phyloP scores from a whole-genome alignment of 2,113 vertebrate species.

The Prunella fulvescens region DNA sequence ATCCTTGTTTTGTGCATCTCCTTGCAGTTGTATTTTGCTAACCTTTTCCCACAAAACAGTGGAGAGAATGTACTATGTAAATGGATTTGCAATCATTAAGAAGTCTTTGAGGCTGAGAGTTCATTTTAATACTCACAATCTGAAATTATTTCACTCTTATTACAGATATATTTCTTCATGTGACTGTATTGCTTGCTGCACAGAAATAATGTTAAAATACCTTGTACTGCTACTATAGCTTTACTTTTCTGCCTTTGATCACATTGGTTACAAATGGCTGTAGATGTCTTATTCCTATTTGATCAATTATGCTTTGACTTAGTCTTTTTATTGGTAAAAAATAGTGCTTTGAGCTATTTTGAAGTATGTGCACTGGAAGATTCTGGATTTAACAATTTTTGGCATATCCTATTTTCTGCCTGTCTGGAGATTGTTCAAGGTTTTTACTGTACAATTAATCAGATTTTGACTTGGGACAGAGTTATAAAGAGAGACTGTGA shows the following conservation, averaged over 20 bases:
- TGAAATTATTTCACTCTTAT: not conserved
- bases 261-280: not conserved
- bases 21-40: not conserved
- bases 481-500: not conserved
- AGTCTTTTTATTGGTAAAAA: not conserved
- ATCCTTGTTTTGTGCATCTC: not conserved
- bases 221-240: not conserved
- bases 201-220: not conserved
- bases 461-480: not conserved
- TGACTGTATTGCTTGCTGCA: not conserved
- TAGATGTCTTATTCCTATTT: not conserved
- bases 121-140: not conserved
- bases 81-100: not conserved
- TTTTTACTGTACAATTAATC: slow-evolving; percentile 4
- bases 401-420: not conserved
- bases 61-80: not conserved
- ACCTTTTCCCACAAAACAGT: not conserved
- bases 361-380: not conserved
- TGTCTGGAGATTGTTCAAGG: not conserved
- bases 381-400: not conserved
- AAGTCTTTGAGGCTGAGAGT: not conserved
- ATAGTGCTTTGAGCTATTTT: not conserved
- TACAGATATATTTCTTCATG: not conserved
- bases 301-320: not conserved
- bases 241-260: not conserved